A percentile compares a stretch with the other conserved stretches of the same genome.
These are phyloP conservation scores for Coenobita brevimanus DNA, from an alignment of 1,140 invertebrate genomes.

Conservation along the genomic window DNA sequence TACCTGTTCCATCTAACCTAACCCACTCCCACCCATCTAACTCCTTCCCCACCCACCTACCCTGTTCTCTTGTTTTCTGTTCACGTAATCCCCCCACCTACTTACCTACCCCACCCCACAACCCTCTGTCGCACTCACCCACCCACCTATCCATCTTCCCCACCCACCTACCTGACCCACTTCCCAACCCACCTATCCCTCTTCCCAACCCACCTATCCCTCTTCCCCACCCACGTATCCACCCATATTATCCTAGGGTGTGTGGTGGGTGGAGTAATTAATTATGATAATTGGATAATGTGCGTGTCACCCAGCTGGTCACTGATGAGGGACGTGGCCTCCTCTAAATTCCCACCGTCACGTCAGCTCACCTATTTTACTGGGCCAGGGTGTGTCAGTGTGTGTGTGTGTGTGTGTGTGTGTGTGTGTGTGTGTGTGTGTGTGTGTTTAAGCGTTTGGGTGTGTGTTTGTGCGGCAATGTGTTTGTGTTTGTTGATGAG, in stretches of 20 bases:
- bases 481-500: too few relatives aligned
- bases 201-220: background rate
- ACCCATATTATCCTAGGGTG: too few relatives aligned
- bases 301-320: slow-evolving; percentile 26
- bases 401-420: slow-evolving; percentile 16
- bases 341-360: background rate
- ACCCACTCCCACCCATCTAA: too few relatives aligned
- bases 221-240: background rate
- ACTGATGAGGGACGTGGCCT: slow-evolving; percentile 19
- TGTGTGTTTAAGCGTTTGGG: background rate
- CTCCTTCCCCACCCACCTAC: too few relatives aligned
- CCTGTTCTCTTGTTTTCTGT: too few relatives aligned
- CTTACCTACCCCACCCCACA: background rate
- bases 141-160: background rate
- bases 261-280: slow-evolving; percentile 35
- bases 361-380: too few relatives aligned
- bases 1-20: too few relatives aligned
- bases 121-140: background rate
- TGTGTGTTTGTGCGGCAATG: background rate
- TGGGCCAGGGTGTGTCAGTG: too few relatives aligned
- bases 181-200: background rate
- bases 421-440: background rate
- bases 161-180: too few relatives aligned
- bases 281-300: slow-evolving; percentile 59
- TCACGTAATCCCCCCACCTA: background rate